phyloP scores from a whole-genome alignment of 2,888 invertebrate genomes.

The Tridacna crocea region DNA sequence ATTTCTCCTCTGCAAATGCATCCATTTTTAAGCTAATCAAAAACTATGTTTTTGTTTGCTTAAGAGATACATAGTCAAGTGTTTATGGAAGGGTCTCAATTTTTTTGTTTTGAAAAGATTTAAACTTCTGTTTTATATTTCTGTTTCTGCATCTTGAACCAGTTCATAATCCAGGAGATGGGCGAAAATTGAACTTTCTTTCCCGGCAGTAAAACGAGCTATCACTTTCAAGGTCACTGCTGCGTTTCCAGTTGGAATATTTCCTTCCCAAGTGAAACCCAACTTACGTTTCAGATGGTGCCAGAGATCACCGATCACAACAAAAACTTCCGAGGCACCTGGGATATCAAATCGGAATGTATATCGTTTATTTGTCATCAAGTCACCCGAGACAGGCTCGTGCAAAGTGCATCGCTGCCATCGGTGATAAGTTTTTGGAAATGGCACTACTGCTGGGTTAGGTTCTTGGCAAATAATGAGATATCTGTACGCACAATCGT shows the following conservation, averaged over 20 bases:
- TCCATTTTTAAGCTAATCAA: no score
- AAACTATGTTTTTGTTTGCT: no score
- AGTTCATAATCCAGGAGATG: constrained; percentile 80
- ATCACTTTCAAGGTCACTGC: constrained; percentile 73
- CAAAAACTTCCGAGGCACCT: constrained; percentile 80
- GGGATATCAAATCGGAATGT: constrained; percentile 80
- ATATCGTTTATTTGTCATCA: constrained; percentile 79
- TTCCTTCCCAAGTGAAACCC: constrained; percentile 80
- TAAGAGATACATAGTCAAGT: no score
- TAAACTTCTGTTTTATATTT: constrained; percentile 64
- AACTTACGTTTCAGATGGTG: constrained; percentile 77
- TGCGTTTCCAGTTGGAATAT: constrained; percentile 72
- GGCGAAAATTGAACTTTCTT: constrained; percentile 78
- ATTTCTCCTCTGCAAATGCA: no score
- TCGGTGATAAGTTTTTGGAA: constrained; percentile 79
- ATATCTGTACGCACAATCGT: constrained; percentile 81
- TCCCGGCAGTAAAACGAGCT: constrained; percentile 75
- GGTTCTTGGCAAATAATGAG: constrained; percentile 81
- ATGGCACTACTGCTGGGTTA: constrained; percentile 72
- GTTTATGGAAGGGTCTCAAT: no score
- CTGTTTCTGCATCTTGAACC: constrained; percentile 78
- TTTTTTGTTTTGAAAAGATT: no score
- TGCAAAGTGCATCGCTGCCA: constrained; percentile 81
- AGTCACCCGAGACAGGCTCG: constrained; percentile 81
- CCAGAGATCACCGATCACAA: constrained; percentile 79